phyloP scores from a whole-genome alignment of 2,113 vertebrate species.

The Nannobrachium achirus region DNA sequence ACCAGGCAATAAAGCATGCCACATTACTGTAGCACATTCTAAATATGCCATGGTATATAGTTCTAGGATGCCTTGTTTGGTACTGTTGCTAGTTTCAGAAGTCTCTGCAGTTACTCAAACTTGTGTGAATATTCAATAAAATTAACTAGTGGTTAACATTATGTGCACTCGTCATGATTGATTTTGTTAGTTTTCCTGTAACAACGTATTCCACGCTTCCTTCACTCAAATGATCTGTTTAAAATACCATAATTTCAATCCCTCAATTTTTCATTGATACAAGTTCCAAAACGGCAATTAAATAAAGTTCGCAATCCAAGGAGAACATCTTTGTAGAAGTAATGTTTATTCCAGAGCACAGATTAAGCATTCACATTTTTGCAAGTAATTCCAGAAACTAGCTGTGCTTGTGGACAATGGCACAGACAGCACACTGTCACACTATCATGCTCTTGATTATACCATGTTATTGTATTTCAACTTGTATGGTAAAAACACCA shows the following conservation, averaged over 20 bases:
- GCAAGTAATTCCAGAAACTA: slow-evolving; percentile 5
- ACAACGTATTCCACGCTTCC: neutral
- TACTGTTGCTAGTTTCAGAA: slow-evolving; percentile 23
- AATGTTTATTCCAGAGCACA: slow-evolving; percentile 43
- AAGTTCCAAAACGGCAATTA: neutral
- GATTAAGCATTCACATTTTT: slow-evolving; percentile 12
- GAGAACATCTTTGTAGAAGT: neutral
- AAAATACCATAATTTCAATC: neutral
- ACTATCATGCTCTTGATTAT: neutral
- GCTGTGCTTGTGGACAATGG: slow-evolving; percentile 14
- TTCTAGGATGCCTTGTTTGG: slow-evolving; percentile 6
- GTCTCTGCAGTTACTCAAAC: slow-evolving; percentile 33
- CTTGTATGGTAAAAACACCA: slow-evolving; percentile 6
- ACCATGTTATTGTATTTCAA: neutral
- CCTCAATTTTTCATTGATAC: neutral
- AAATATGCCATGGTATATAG: neutral
- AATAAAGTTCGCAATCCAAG: neutral
- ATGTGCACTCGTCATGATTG: neutral
- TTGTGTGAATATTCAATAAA: slow-evolving; percentile 41
- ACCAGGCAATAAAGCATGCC: slow-evolving; percentile 15
- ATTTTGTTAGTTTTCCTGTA: neutral
- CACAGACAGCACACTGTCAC: neutral
- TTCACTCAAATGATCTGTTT: neutral
- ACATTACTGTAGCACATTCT: slow-evolving; percentile 4
- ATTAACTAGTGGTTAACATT: slow-evolving; percentile 26